Evolutionary conservation across 2,797 vertebrate genomes (phyloP), one percentile per base, ranked within the genome.

Genomic region (Lacerta agilis): DNA sequence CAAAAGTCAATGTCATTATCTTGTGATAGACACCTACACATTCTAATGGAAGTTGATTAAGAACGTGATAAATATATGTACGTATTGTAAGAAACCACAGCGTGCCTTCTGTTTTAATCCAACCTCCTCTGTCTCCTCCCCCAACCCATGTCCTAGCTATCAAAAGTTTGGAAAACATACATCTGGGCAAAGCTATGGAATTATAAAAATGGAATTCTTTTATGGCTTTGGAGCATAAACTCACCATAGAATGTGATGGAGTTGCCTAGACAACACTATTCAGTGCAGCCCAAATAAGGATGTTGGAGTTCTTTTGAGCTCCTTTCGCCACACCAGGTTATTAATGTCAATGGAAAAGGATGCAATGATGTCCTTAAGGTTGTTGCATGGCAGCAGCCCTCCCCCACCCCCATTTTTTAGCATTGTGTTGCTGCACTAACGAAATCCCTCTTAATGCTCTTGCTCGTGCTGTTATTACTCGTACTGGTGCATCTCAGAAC

Each of bases 211-310:
- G 23, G 75, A 33, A 17, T 83, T 79, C 17, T 33, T 33, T 33
- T 33, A 36, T 29, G 49, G 66, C 36, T 15, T 6, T 82, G 8
- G 66, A 73, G 11, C 61, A 45, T 49, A 13, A 45, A 43, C 78
- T 67, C 38, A 25, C n/a, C 67, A 8, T 18, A 64, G 67, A 88
- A 85, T 45, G 8, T 82, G 58, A 82, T 66, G 29, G 58, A 87
- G 86, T 79, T 88, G 77, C 87, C 67, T 88, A 85, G 76, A 84
- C 76, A 83, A 61, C 20, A 58, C 17, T 64, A 15, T 55, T 71
- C 71, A 73, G 20, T 72, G 66, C 61, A 25, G 67, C 38, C 43
- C 9, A 33, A 71, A 72, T 79, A 38, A 81, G 69, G 36, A 36
- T 6, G 13, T n/a, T 82, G 80, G 64, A 38, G 55, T 61, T 49